phyloP scores from a whole-genome alignment of 1,140 invertebrate genomes.

The Papilio helenus region DNA sequence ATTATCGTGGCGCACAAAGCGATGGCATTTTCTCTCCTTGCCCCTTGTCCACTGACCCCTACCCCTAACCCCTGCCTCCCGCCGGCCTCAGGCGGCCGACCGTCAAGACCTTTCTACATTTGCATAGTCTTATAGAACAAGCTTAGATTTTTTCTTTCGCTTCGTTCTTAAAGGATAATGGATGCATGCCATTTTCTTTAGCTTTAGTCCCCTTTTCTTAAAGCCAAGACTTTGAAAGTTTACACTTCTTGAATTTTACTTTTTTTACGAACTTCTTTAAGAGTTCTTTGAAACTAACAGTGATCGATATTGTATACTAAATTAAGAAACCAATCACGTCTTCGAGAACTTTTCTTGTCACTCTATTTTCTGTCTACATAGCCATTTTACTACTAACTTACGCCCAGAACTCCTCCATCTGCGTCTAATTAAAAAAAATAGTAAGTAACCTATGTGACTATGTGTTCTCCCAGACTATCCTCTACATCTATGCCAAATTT shows the following conservation, averaged over 20 bases:
- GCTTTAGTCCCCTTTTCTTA: slow-evolving; percentile 32
- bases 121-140: slow-evolving; percentile 72
- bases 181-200: slow-evolving; percentile 57
- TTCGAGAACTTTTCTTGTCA: background rate
- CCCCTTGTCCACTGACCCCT: slow-evolving; percentile 63
- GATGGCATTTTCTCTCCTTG: slow-evolving; percentile 74
- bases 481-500: no score
- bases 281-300: background rate
- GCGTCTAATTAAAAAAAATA: no score
- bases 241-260: background rate
- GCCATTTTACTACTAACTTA: no score
- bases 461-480: no score
- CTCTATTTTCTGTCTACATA: background rate
- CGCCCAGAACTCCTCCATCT: no score
- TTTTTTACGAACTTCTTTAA: background rate
- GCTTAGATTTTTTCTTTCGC: slow-evolving; percentile 68
- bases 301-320: background rate
- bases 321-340: background rate
- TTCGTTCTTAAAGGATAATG: slow-evolving; percentile 74
- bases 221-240: slow-evolving; percentile 22
- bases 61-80: slow-evolving; percentile 48
- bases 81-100: slow-evolving; percentile 56
- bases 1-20: slow-evolving; percentile 75
- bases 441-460: no score
- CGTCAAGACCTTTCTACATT: slow-evolving; percentile 78